Evolutionary conservation across 1,140 invertebrate species (phyloP), one percentile per base, ranked within the genome.

Genomic region (Akabosia matsudoensis): DNA sequence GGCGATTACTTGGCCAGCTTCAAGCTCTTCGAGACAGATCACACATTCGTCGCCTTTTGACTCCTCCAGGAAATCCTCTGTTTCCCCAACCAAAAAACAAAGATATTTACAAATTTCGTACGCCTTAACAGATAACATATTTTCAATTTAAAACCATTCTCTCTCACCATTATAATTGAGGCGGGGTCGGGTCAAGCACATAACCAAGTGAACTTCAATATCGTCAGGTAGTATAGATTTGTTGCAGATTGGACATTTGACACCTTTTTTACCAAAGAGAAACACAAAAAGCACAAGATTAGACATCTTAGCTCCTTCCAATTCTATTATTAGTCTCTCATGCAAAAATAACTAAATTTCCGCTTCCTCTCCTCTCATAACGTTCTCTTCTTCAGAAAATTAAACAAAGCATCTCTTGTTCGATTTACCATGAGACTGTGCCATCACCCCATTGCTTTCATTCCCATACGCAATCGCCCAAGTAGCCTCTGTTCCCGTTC

Each of bases 11-110:
- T 79, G 76, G 75, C 97, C 97, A 84, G 94, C 90, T 84, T 89
- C 89, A 83, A 99, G 89, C 83, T 98, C 97, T 86, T 99, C 97
- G 82, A 99, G 90, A 87, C 97, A 99, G 86, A 99, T 99, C 77
- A 97, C 94, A 89, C 97, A 99, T 89, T 99, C 97, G 70, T 93
- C 94, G 85, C 85, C 87, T 84, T 98, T 98, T 83, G 96, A 92
- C 86, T 98, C 96, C 77, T 90, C 91, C 85, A 99, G 88, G 82
- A 97, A 90, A 87, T 99, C 97, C 92, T 99, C 97, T 98, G 88
- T 51, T 13, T 13, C n/a, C 10, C 14, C 70, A 86, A 88, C 88
- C 82, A 82, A 73, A 72, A 82, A 31, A 80, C 56, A 70, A 31
- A 70, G 30, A 28, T 70, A 10, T 10, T 45, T 45, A 45, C n/a